phyloP scores from a whole-genome alignment of 2,113 vertebrate genomes.

The Tachycineta bicolor region DNA sequence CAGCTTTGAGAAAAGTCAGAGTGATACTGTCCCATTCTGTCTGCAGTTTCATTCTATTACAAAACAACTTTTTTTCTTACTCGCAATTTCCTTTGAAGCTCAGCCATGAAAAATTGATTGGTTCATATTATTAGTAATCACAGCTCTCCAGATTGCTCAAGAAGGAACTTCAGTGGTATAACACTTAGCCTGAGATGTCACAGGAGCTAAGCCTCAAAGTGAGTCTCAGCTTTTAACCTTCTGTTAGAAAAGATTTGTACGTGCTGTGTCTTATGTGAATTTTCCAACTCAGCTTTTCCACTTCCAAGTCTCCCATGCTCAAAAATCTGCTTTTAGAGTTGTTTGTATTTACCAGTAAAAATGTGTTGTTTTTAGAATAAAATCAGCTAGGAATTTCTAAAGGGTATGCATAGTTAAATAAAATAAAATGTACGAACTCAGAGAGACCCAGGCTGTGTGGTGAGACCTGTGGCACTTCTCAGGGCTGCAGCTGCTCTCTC shows the following conservation, averaged over 20 bases:
- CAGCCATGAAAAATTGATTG: constrained; percentile 16
- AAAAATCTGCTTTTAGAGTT: background rate
- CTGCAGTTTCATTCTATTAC: background rate
- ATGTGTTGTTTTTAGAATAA: background rate
- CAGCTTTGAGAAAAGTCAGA: background rate
- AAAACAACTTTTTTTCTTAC: background rate
- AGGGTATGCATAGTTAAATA: background rate
- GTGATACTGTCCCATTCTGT: background rate
- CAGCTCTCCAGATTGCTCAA: background rate
- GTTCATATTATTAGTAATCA: constrained; percentile 21
- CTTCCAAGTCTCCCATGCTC: background rate
- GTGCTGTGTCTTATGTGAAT: background rate
- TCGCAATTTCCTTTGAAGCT: constrained; percentile 30
- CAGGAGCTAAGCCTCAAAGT: background rate
- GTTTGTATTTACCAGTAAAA: background rate
- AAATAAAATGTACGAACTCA: background rate
- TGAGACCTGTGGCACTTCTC: background rate
- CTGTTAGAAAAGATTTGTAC: background rate
- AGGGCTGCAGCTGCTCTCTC: background rate
- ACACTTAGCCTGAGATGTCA: background rate
- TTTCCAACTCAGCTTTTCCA: background rate
- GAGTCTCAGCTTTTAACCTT: background rate
- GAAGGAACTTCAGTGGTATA: background rate
- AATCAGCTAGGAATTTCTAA: background rate
- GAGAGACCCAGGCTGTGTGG: background rate